These are phyloP conservation scores for Streptopelia turtur DNA, from an alignment of 2,797 vertebrate species.

Conservation along the genomic window DNA sequence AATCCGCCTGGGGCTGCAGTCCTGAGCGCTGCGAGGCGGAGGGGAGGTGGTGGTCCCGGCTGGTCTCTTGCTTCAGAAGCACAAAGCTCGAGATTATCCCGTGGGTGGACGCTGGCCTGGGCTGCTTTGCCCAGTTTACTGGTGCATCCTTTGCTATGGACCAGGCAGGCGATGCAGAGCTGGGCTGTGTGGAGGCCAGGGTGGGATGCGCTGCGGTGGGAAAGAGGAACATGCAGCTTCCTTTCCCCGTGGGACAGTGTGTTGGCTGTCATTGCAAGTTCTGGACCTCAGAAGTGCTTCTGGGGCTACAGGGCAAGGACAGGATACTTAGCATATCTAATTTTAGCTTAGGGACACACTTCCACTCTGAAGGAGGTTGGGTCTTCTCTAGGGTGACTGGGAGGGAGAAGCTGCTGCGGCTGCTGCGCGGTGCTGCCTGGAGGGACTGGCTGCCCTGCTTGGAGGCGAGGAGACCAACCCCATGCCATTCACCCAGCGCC, in stretches of 20 bases:
- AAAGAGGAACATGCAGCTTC: neutral
- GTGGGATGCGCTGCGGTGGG: rapidly evolving
- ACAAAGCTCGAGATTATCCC: neutral
- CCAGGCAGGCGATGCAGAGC: neutral
- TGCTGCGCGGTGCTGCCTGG: rapidly evolving
- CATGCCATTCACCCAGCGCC: neutral
- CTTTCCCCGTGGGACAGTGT: neutral
- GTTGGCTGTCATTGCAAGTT: neutral
- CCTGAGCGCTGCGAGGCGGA: neutral
- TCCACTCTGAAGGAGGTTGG: neutral
- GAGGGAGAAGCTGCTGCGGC: neutral
- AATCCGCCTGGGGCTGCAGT: constrained; percentile 32
- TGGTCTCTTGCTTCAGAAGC: neutral
- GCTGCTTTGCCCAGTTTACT: neutral
- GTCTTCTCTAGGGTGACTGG: neutral
- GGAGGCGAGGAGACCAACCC: rapidly evolving
- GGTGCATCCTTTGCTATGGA: neutral
- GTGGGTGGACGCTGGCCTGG: neutral
- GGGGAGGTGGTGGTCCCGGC: neutral
- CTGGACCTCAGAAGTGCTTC: neutral
- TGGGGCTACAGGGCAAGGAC: neutral
- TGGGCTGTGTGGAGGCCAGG: neutral
- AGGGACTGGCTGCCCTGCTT: neutral
- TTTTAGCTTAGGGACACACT: neutral
- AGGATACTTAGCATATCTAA: neutral